A percentile compares a stretch with the other conserved stretches of the same genome.
Evolutionary conservation across 2,888 invertebrate species (phyloP).

Genomic region (Seira musarum): DNA sequence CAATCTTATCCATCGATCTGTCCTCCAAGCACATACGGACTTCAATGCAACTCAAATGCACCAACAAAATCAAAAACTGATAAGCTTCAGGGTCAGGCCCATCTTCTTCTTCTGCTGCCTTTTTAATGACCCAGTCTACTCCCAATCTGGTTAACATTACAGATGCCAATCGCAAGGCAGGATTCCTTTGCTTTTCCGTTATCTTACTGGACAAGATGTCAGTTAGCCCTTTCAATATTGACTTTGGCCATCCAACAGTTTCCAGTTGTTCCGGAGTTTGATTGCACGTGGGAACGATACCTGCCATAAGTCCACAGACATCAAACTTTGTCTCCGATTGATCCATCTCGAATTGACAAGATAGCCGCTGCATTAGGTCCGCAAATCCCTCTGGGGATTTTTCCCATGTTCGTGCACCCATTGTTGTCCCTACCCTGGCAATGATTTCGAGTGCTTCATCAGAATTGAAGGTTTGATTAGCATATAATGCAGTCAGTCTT

Average conservation of each 20-base stretch:
- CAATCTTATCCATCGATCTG: conserved; percentile 83
- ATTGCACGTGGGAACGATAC: conserved; percentile 76
- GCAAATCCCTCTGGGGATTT: conserved; percentile 84
- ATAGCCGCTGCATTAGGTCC: conserved; percentile 85
- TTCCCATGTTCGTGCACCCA: conserved; percentile 85
- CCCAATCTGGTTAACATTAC: conserved; percentile 86
- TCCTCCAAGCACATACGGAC: conserved; percentile 95
- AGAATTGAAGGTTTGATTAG: conserved; percentile 90
- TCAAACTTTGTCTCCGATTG: conserved; percentile 92
- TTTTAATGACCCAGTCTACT: conserved; percentile 83
- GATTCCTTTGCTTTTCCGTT: conserved; percentile 90
- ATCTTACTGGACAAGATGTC: conserved; percentile 91
- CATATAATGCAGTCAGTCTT: conserved; percentile 79
- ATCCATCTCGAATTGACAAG: conserved; percentile 90
- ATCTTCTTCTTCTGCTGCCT: conserved; percentile 44
- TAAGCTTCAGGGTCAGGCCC: conserved; percentile 84
- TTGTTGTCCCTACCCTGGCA: conserved; percentile 81
- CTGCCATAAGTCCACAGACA: conserved; percentile 82
- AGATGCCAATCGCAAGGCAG: conserved; percentile 87
- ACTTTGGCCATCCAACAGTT: conserved; percentile 84
- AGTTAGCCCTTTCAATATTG: conserved; percentile 85
- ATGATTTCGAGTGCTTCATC: conserved; percentile 89
- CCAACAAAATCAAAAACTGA: conserved; percentile 84
- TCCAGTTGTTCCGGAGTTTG: conserved; percentile 74
- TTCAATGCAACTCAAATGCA: conserved; percentile 93